Evolutionary conservation across 2,797 vertebrate species (phyloP), one percentile per base, ranked within the genome.

Genomic region (Paedocypris micromegethes): DNA sequence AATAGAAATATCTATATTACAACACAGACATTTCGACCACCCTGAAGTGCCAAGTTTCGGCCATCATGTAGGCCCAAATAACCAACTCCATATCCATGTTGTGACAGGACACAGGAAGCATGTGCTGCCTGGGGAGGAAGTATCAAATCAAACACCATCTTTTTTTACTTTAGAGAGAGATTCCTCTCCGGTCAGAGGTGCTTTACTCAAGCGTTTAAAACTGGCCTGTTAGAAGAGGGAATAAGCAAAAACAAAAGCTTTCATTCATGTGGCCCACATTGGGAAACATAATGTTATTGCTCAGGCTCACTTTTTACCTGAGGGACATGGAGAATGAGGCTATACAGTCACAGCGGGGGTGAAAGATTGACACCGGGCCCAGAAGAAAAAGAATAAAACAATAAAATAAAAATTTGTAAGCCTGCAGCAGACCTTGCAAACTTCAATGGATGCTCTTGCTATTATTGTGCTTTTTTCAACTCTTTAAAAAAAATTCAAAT

Each of bases 141-240:
- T 88, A 88, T 89, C 85, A 85, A 87, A 88, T 88, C 82, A 85
- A 87, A 82, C 58, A 39, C 66, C 77, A 72, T 76, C 72, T 84
- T 79, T 84, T 81, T 83, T 76, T 72, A 73, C 84, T 84, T 80
- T 75, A 73, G 73, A 67, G 73, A 61, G 75, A 81, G 74, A 83
- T 78, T 74, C 72, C 65, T 72, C 59, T 74, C 76, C 62, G 55
- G 78, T 78, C 73, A 56, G 72, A 82, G 47, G 53, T 64, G 69
- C 79, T 68, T 58, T 74, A 38, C 4, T 4, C 69, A 69, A 73
- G 75, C 70, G 69, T 82, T 78, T 81, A 75, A 71, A 77, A 72
- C 60, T 61, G 72, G 77, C 73, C 70, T 53, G 58, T 75, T 61
- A 39, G 74, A 74, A 66, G 44, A 63, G 66, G 58, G 65, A 23